phyloP scores from a whole-genome alignment of 2,888 invertebrate genomes.

The Acheta domesticus region DNA sequence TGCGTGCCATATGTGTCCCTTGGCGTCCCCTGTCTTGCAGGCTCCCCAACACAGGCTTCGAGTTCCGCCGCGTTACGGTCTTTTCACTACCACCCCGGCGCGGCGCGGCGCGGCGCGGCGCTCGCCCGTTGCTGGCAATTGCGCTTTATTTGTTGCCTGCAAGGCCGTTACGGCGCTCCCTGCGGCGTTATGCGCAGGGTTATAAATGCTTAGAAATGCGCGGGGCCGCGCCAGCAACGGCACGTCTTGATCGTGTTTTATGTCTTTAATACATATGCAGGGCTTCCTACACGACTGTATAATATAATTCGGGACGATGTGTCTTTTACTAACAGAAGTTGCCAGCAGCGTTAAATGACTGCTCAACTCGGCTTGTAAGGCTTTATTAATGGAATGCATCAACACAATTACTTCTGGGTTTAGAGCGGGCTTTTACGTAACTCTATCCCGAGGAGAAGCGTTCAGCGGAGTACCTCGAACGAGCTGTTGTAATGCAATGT shows the following conservation, averaged over 20 bases:
- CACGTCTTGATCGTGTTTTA: neutral
- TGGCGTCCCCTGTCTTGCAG: neutral
- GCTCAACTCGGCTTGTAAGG: neutral
- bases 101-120: too few relatives aligned
- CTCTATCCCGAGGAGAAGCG: too few relatives aligned
- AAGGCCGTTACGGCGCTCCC: neutral
- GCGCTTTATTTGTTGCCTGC: neutral
- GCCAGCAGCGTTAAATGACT: neutral
- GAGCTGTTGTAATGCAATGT: too few relatives aligned
- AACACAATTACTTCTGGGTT: neutral
- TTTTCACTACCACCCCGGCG: neutral
- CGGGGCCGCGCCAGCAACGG: neutral
- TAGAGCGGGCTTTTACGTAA: neutral
- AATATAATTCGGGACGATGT: conserved; percentile 9
- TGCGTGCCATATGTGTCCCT: too few relatives aligned
- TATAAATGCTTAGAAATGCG: neutral
- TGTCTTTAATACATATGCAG: conserved; percentile 4
- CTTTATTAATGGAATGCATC: neutral
- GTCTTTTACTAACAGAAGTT: conserved; percentile 18
- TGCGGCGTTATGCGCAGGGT: neutral
- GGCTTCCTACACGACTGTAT: conserved; percentile 9
- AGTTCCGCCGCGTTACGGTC: neutral
- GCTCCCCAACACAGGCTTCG: neutral
- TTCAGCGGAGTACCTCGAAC: too few relatives aligned
- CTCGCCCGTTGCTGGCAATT: neutral